These are phyloP conservation scores for Amblyopsis hoosieri DNA, from an alignment of 2,797 vertebrate species.

Conservation along the genomic window DNA sequence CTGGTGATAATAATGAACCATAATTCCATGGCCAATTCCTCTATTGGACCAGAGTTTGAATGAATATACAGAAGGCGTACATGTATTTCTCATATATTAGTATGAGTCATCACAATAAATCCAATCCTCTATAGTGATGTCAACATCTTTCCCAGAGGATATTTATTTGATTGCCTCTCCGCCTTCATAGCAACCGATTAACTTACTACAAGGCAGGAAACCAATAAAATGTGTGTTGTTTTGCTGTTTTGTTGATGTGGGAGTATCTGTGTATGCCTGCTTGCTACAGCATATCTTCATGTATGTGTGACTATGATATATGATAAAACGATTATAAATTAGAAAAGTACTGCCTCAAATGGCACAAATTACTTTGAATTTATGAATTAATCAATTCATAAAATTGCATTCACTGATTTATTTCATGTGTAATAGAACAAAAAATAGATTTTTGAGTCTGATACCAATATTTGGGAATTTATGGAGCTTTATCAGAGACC, in stretches of 20 bases:
- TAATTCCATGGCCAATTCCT: conserved; percentile 29
- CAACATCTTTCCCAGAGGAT: conserved; percentile 47
- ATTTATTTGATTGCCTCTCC: conserved; percentile 51
- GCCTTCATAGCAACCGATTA: conserved; percentile 59
- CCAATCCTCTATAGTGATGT: conserved; percentile 50
- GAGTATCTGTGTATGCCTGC: not conserved
- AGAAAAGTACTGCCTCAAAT: conserved; percentile 3
- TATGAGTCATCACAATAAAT: conserved; percentile 70
- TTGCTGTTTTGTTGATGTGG: not conserved
- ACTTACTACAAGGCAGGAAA: conserved; percentile 50
- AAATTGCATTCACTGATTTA: too few relatives aligned
- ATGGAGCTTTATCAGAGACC: too few relatives aligned
- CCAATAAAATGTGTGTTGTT: conserved; percentile 6
- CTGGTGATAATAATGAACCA: conserved; percentile 13
- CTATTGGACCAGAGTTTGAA: conserved; percentile 34
- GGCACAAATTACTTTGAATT: too few relatives aligned
- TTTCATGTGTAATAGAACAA: too few relatives aligned
- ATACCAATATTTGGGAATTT: too few relatives aligned
- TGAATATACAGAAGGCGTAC: conserved; percentile 42
- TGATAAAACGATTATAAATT: too few relatives aligned
- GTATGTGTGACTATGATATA: conserved; percentile 19
- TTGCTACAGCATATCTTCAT: not conserved
- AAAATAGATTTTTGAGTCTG: too few relatives aligned
- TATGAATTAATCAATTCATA: too few relatives aligned
- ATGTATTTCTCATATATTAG: conserved; percentile 52